Percentiles rank a stretch among this genome's conserved stretches.
Evolutionary conservation across 2,113 vertebrate species (phyloP).

Genomic region (Asarcornis scutulata): DNA sequence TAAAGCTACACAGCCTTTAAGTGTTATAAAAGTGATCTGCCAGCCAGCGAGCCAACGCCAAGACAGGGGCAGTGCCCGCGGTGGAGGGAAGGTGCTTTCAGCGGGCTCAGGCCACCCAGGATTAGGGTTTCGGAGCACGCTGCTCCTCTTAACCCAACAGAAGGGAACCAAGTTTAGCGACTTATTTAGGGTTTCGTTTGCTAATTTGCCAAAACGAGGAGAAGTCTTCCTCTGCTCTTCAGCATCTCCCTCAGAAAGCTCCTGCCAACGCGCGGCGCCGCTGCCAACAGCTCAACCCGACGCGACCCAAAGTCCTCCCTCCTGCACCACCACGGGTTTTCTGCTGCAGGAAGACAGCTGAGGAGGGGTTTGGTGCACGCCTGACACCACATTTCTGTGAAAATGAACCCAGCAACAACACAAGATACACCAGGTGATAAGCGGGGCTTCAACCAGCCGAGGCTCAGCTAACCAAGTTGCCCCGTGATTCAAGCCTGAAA

Average conservation of each 20-base stretch:
- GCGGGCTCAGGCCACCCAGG: not conserved
- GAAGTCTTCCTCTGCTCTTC: conserved; percentile 30
- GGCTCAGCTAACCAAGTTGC: not conserved
- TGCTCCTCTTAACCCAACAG: conserved; percentile 34
- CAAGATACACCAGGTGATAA: fast-evolving
- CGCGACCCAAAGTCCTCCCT: conserved; percentile 28
- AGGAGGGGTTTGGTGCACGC: not conserved
- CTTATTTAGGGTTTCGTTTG: conserved; percentile 51
- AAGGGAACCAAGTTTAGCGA: conserved; percentile 49
- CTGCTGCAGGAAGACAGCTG: not conserved
- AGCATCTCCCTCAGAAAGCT: conserved; percentile 27
- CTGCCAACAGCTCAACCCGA: conserved; percentile 45
- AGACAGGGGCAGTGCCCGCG: not conserved
- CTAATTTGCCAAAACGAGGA: conserved; percentile 63
- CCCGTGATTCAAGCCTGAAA: fast-evolving
- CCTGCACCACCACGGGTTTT: not conserved
- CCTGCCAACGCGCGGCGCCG: not conserved
- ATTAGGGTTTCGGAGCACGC: conserved; percentile 29
- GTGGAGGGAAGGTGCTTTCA: conserved; percentile 34
- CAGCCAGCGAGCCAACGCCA: not conserved
- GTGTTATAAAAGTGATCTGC: not conserved
- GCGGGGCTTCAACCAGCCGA: fast-evolving
- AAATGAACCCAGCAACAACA: fast-evolving
- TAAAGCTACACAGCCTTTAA: not conserved
- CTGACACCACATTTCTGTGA: not conserved